Evolutionary conservation across 2,113 vertebrate genomes (phyloP).

Genomic region (Ammodytes marinus): DNA sequence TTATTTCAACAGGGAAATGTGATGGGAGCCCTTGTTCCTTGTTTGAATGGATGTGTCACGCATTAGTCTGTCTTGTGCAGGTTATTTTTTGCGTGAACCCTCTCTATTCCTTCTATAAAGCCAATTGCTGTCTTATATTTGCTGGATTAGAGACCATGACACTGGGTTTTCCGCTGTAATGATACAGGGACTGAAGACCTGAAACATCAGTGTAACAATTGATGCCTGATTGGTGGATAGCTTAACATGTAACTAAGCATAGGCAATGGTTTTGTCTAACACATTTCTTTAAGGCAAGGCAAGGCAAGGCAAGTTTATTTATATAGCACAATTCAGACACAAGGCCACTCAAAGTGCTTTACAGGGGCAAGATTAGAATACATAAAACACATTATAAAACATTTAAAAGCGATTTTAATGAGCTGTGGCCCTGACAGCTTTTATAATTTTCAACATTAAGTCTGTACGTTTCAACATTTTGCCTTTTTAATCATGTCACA

Average conservation of each 20-base stretch:
- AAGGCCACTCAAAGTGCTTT: no score
- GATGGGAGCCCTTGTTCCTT: constrained; percentile 6
- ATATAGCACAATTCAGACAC: no score
- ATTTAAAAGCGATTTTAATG: no score
- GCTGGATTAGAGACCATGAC: neutral
- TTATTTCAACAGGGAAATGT: constrained; percentile 1
- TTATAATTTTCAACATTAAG: neutral
- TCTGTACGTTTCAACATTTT: constrained; percentile 14
- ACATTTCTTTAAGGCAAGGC: no score
- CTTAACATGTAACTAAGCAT: neutral
- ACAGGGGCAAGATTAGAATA: no score
- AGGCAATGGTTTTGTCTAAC: neutral
- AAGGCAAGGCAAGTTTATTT: no score
- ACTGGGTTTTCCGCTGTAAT: neutral
- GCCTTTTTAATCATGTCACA: neutral
- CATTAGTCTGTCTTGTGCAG: neutral
- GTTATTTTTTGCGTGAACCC: constrained; percentile 14
- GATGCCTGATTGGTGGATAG: neutral
- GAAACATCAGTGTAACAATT: neutral
- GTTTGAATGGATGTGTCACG: neutral
- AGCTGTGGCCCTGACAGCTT: neutral
- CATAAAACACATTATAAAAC: neutral
- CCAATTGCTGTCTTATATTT: neutral
- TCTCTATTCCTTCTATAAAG: constrained; percentile 1
- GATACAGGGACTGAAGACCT: neutral